Percentiles rank a stretch among this genome's conserved stretches.
Evolutionary conservation across 2,113 vertebrate species (phyloP).

Genomic region (Rhinolophus sinicus): DNA sequence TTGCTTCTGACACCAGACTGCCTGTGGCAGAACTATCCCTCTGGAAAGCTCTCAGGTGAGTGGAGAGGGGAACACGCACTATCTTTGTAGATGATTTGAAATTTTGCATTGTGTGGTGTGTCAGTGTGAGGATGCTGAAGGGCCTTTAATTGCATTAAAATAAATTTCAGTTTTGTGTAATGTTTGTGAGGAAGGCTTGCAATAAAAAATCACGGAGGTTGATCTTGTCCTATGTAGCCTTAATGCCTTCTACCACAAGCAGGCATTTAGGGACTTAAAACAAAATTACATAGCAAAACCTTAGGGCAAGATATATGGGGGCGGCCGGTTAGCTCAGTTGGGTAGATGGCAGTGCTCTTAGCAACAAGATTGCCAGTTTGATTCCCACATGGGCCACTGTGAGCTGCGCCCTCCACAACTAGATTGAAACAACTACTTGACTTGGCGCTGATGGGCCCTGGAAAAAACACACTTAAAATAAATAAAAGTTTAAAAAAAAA

Average conservation of each 20-base stretch:
- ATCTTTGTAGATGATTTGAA: background rate
- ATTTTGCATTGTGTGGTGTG: background rate
- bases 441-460: too few species aligned
- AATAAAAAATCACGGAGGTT: background rate
- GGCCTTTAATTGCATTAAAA: background rate
- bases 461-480: too few species aligned
- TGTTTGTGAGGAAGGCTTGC: background rate
- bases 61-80: background rate
- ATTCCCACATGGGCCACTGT: too few species aligned
- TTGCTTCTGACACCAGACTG: background rate
- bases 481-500: too few species aligned
- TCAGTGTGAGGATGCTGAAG: background rate
- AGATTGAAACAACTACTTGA: too few species aligned
- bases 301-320: too few species aligned
- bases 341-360: too few species aligned
- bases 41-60: constrained; percentile 7
- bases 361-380: too few species aligned
- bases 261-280: background rate
- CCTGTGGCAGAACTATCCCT: constrained; percentile 9
- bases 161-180: background rate
- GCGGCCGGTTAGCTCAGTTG: too few species aligned
- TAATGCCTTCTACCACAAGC: background rate
- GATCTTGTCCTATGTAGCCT: background rate
- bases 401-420: too few species aligned
- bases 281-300: background rate